Base-by-base conservation (phyloP, 2,113 vertebrate genomes). In the Hepsetus odoe region DNA sequence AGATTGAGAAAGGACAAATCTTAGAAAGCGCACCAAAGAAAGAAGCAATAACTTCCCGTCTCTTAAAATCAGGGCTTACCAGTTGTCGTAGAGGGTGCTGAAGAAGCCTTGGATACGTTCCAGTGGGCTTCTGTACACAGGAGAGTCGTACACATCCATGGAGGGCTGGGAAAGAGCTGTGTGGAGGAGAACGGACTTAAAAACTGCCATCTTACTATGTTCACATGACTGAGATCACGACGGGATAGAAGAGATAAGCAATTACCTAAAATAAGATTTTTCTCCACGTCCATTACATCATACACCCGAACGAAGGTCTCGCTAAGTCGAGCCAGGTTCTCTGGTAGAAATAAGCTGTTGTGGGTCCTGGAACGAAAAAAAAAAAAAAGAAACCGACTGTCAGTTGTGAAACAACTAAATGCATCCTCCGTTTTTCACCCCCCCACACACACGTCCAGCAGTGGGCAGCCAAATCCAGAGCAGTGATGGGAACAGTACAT, bases 91-190 rank as follows among this genome's bases (percentile, higher is more conserved):
- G n/a, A 96, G 87, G 0, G 94, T 94, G 79, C 88, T 90, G 76
- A 98, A 96, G 92, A 98, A 99, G 49, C 94, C 93, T 88, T 99
- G 97, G 95, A 98, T 97, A 77, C 96, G 95, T 88, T 98, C 97
- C 76, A 95, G 80, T 56, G 88, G 86, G 0, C 91, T 95, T 92
- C 93, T 96, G 76, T 95, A 96, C 80, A 96, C 93, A 0, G 96
- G 95, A 72, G 93, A 83, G 82, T 98, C 96, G 62, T 93, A 95
- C 78, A 92, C 84, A 80, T 98, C 96, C 85, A 95, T 74, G 53
- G 94, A 82, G 49, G 92, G 93, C 75, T 96, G 95, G 82, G 93
- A 88, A 59, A 97, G 91, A 80, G 96, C 97, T 99, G 83, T 4
- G 76, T 72, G 78, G 79, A 76, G 76, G 3, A 79, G 18, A 20